Evolutionary conservation across 1,140 invertebrate genomes (phyloP).

Genomic region (Hyphantria cunea): DNA sequence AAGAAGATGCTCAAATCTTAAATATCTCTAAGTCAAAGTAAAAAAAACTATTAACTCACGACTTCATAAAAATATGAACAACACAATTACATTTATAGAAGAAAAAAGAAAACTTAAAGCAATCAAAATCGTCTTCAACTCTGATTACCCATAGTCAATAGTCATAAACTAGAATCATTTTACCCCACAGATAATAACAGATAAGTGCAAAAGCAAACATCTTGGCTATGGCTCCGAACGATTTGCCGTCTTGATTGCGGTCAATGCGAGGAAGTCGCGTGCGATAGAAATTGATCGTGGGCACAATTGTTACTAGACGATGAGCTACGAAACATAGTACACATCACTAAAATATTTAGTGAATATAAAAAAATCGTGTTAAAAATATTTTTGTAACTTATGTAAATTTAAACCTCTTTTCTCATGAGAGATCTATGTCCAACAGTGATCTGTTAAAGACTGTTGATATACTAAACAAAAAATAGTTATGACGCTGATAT

Average conservation of each 20-base stretch:
- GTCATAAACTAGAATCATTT: slow-evolving; percentile 24
- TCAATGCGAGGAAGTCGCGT: slow-evolving; percentile 58
- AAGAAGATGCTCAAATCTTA: too few species aligned
- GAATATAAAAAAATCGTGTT: too few species aligned
- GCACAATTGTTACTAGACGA: slow-evolving; percentile 36
- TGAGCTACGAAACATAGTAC: slow-evolving; percentile 9
- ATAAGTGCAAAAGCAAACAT: slow-evolving; percentile 48
- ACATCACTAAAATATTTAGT: too few species aligned
- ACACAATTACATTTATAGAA: not conserved
- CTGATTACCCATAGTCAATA: slow-evolving; percentile 18
- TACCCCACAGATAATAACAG: slow-evolving; percentile 42
- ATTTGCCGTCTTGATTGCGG: slow-evolving; percentile 48
- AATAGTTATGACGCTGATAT: too few species aligned
- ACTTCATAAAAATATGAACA: too few species aligned
- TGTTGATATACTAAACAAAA: too few species aligned
- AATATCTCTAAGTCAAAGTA: too few species aligned
- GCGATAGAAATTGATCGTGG: slow-evolving; percentile 47
- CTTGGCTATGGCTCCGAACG: slow-evolving; percentile 35
- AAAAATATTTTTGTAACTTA: too few species aligned
- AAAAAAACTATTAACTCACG: too few species aligned
- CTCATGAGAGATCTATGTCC: too few species aligned
- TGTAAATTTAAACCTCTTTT: too few species aligned
- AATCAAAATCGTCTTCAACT: slow-evolving; percentile 5
- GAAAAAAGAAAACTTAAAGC: slow-evolving; percentile 8
- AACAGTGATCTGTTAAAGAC: too few species aligned